phyloP scores from a whole-genome alignment of 2,113 vertebrate species.

The Siniperca chuatsi region DNA sequence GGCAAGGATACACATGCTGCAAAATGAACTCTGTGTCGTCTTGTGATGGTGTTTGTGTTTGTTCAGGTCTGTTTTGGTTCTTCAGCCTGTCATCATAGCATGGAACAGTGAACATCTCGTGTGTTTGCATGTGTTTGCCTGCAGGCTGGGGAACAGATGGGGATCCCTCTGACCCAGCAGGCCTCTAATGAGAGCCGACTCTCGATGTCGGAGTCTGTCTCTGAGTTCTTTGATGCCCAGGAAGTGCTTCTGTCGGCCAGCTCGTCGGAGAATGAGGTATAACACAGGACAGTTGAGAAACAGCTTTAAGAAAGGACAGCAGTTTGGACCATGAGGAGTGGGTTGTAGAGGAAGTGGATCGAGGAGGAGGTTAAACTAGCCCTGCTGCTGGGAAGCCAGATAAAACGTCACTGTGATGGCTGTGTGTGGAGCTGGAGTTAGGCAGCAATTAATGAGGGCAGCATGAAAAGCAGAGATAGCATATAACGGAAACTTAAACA shows the following conservation, averaged over 20 bases:
- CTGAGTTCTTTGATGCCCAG: slow-evolving; percentile 99
- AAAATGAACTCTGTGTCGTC: slow-evolving; percentile 32
- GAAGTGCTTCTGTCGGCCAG: slow-evolving; percentile 98
- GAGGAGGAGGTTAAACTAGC: slow-evolving; percentile 8
- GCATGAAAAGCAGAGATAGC: slow-evolving; percentile 40
- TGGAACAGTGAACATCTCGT: slow-evolving; percentile 42
- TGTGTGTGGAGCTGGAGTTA: slow-evolving; percentile 34
- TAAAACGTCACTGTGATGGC: slow-evolving; percentile 40
- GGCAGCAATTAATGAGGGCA: slow-evolving; percentile 60
- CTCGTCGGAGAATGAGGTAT: slow-evolving; percentile 97
- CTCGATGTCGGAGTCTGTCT: slow-evolving; percentile 99
- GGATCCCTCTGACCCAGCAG: slow-evolving; percentile 95
- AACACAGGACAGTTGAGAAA: background rate
- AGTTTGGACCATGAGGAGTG: background rate
- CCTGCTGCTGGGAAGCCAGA: slow-evolving; percentile 40
- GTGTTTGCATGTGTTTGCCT: slow-evolving; percentile 60
- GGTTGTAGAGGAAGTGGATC: slow-evolving; percentile 24
- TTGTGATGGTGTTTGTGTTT: slow-evolving; percentile 37
- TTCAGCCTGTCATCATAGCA: slow-evolving; percentile 42
- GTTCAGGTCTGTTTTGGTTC: slow-evolving; percentile 31
- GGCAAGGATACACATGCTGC: slow-evolving; percentile 48
- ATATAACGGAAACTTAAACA: slow-evolving; percentile 36
- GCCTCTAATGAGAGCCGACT: slow-evolving; percentile 97
- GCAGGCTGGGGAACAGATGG: slow-evolving; percentile 91
- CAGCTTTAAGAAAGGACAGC: background rate